Evolutionary conservation across 2,113 vertebrate species (phyloP), one percentile per base, ranked within the genome.

Genomic region (Dasyprocta punctata): DNA sequence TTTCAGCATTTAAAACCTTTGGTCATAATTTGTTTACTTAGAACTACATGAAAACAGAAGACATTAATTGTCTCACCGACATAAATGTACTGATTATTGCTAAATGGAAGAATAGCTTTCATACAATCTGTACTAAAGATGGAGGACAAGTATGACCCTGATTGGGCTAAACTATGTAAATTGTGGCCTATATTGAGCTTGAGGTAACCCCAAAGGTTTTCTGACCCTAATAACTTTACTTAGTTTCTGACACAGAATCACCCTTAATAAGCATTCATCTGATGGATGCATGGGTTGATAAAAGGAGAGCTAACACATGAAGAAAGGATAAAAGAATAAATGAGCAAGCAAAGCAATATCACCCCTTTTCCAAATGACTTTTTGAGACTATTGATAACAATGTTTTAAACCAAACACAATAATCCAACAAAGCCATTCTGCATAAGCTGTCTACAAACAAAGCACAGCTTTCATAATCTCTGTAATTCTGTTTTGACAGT

Each of bases 401-500:
- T 84, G 19, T 84, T 95, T 77, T 82, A 86, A 94, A 61, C 65
- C 47, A 92, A 92, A 67, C 33, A 84, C 89, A 96, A 86, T 44
- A 81, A 92, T 56, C 61, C 75, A 90, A 92, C 91, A 97, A 61
- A 95, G 71, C 54, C 80, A 90, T 89, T 80, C 30, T 78, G n/a
- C n/a, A 61, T 61, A 95, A 95, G 14, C 38, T 96, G 83, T 97
- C 95, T 95, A 90, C 56, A 95, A 97, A 89, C 86, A 97, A 97
- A 95, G 47, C 92, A 61, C 61, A 90, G 85, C 81, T 95, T 33
- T 88, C 52, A 36, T 26, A 81, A 88, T 94, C 97, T 92, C 93
- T 97, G 20, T 96, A 98, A 98, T 97, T 97, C 78, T 98, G 92
- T 97, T 97, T 97, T 98, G 98, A 98, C 98, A 97, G 97, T 94